phyloP scores from a whole-genome alignment of 2,888 invertebrate genomes.

The Podabrus alpinus region DNA sequence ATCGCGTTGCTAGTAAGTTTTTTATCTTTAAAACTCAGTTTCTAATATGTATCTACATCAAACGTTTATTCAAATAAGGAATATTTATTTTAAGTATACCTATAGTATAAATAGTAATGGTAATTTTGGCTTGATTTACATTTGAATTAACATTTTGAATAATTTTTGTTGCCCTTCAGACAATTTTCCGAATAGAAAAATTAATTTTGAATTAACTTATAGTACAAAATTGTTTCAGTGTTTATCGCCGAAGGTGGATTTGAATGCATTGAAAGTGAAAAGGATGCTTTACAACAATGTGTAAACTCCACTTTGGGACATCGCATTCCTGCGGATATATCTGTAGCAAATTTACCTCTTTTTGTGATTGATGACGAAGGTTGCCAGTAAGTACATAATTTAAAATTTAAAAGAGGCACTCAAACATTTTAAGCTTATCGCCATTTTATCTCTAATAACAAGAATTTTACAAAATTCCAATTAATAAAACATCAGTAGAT shows the following conservation, averaged over 20 bases:
- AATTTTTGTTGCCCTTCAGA: background rate
- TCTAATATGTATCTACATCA: no score
- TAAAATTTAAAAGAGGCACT: background rate
- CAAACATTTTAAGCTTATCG: background rate
- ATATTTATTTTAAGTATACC: background rate
- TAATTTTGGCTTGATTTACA: background rate
- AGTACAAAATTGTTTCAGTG: background rate
- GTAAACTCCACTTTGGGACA: background rate
- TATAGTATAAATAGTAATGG: no score
- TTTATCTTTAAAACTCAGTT: background rate
- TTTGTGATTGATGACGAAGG: background rate
- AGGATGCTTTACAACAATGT: background rate
- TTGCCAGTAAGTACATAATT: conserved; percentile 4
- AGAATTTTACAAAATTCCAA: no score
- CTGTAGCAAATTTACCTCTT: background rate
- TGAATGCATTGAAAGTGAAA: conserved; percentile 6
- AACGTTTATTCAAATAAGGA: background rate
- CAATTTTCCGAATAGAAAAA: background rate
- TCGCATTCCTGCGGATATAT: conserved; percentile 1
- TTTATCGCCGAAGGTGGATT: conserved; percentile 9
- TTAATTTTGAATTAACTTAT: background rate
- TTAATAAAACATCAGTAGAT: no score
- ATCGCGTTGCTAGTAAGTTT: conserved; percentile 75
- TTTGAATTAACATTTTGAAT: background rate
- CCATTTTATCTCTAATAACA: no score